Conservation (phyloP, 2,888 invertebrate species). For the Drosophila putrida region DNA sequence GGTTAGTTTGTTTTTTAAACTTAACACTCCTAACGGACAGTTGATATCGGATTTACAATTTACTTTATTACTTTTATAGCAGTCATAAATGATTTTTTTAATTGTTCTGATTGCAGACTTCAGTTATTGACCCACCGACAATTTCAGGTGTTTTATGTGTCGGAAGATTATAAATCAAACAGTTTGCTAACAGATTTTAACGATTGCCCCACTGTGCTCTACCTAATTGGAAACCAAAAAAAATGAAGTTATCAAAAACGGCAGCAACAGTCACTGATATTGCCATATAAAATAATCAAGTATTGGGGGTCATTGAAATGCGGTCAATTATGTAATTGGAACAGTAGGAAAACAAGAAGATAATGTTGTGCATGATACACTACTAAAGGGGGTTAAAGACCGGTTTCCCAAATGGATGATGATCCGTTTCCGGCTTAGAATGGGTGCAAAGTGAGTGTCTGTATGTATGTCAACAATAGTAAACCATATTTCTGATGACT, state of each 20-base stretch:
- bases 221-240: conserved; percentile 38
- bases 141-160: no score
- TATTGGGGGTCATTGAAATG: conserved; percentile 49
- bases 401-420: conserved; percentile 46
- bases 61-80: no score
- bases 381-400: background rate
- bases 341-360: conserved; percentile 4
- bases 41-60: background rate
- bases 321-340: conserved; percentile 66
- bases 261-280: conserved; percentile 17
- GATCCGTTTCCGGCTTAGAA: conserved; percentile 55
- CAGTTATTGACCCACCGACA: no score
- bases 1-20: no score
- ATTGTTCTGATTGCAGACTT: no score
- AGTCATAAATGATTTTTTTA: no score
- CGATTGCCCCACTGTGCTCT: conserved; percentile 30
- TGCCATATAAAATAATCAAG: conserved; percentile 13
- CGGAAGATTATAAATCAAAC: no score
- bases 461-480: background rate
- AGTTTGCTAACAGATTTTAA: background rate
- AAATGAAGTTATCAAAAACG: conserved; percentile 38
- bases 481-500: conserved; percentile 29
- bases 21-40: background rate
- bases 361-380: conserved; percentile 1
- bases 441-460: conserved; percentile 13